A percentile compares a stretch with the other conserved stretches of the same genome.
Conservation (phyloP, 2,113 vertebrate species). For the Gnathonemus echidnorhynchus region DNA sequence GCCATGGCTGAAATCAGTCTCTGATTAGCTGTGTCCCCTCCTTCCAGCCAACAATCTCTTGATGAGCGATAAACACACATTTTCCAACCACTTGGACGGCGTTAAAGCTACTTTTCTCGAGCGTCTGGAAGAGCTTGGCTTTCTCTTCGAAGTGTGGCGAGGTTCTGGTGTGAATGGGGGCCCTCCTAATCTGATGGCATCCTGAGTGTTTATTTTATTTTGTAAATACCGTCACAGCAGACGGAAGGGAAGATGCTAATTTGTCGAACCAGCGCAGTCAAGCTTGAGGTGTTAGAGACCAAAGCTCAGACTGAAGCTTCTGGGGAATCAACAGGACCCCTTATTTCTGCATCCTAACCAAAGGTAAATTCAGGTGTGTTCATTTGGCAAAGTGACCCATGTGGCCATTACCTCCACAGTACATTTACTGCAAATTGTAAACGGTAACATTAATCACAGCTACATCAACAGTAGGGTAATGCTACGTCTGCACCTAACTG, state of each 20-base stretch:
- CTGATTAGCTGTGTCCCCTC: slow-evolving; percentile 27
- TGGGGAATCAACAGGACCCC: background rate
- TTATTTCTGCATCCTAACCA: background rate
- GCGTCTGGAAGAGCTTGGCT: slow-evolving; percentile 26
- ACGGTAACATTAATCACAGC: background rate
- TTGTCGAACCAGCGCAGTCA: background rate
- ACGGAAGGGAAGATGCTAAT: background rate
- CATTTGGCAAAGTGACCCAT: background rate
- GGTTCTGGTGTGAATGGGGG: slow-evolving; percentile 21
- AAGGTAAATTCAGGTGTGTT: background rate
- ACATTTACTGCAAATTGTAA: background rate
- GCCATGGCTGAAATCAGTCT: slow-evolving; percentile 14
- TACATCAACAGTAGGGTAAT: background rate
- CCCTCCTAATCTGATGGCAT: slow-evolving; percentile 12
- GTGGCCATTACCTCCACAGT: background rate
- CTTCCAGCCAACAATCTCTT: slow-evolving; percentile 26
- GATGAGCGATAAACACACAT: slow-evolving; percentile 29
- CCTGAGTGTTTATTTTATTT: slow-evolving; percentile 4
- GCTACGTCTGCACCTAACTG: background rate
- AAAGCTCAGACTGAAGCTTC: background rate
- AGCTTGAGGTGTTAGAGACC: background rate
- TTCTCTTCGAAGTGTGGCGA: slow-evolving; percentile 26
- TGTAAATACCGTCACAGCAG: slow-evolving; percentile 3
- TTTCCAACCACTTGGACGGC: slow-evolving; percentile 5
- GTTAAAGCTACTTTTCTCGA: slow-evolving; percentile 16